A percentile compares a stretch with the other conserved stretches of the same genome.
phyloP scores from a whole-genome alignment of 2,888 invertebrate genomes.

The Sepioteuthis lessoniana region DNA sequence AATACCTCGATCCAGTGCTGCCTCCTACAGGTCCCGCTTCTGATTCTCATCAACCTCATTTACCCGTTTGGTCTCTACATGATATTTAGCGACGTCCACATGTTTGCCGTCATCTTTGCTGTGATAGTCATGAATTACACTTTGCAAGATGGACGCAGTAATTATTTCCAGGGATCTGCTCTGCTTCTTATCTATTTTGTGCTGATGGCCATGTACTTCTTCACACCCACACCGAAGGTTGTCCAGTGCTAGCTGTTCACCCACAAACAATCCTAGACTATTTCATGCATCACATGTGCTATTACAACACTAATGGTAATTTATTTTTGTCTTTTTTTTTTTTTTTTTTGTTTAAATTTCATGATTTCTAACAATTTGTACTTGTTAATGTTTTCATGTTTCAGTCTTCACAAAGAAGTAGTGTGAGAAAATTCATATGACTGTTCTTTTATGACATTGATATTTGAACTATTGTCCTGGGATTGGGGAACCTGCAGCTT shows the following conservation, averaged over 20 bases:
- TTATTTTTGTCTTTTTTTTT: not conserved
- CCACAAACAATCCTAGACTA: not conserved
- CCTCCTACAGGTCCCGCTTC: constrained; percentile 69
- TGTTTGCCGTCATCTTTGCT: constrained; percentile 71
- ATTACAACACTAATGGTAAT: not conserved
- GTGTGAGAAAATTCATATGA: too few relatives aligned
- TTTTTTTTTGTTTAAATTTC: too few relatives aligned
- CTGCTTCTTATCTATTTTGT: constrained; percentile 69
- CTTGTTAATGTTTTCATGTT: too few relatives aligned
- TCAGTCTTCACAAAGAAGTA: too few relatives aligned
- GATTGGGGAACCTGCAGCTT: too few relatives aligned
- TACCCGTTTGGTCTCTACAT: constrained; percentile 64
- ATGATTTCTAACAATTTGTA: too few relatives aligned
- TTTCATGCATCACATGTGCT: not conserved
- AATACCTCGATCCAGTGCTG: constrained; percentile 72
- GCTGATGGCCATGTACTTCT: constrained; percentile 70
- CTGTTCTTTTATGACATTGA: too few relatives aligned
- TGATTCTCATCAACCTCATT: constrained; percentile 67
- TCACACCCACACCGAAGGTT: constrained; percentile 64
- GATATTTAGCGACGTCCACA: constrained; percentile 70
- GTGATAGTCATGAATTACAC: constrained; percentile 72
- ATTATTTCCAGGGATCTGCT: constrained; percentile 72
- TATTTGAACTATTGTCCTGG: too few relatives aligned
- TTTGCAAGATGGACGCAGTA: constrained; percentile 73
- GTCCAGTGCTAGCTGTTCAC: constrained; percentile 54